These are phyloP conservation scores for Pangasius krempfi DNA, from an alignment of 2,797 vertebrate species.

Conservation along the genomic window DNA sequence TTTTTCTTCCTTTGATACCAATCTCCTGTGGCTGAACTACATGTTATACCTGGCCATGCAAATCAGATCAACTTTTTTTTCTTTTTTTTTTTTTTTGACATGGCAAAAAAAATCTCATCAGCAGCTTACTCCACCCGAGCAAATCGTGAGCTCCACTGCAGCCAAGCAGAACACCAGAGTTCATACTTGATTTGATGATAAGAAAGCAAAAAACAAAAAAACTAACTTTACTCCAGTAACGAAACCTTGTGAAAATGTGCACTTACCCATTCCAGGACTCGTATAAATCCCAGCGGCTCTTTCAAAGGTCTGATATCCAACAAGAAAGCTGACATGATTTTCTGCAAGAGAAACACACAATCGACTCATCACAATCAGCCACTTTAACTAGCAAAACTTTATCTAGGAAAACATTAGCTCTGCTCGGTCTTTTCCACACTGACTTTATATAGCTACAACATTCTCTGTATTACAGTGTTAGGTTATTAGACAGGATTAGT, in stretches of 20 bases:
- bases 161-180: neutral
- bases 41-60: neutral
- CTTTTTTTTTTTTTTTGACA: no score
- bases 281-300: constrained; percentile 90
- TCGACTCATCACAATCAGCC: neutral
- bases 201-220: neutral
- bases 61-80: neutral
- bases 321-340: constrained; percentile 69
- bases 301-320: constrained; percentile 84
- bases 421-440: no score
- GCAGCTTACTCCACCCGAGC: neutral
- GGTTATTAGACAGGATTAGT: neutral
- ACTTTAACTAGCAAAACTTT: neutral
- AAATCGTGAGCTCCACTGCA: neutral
- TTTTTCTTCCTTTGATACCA: neutral
- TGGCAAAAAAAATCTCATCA: neutral
- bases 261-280: constrained; percentile 91
- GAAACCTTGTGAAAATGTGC: neutral
- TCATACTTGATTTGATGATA: neutral
- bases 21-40: neutral
- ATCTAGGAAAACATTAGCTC: neutral
- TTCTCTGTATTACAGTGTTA: neutral
- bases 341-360: constrained; percentile 59
- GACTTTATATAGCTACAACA: neutral
- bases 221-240: neutral